Conservation (phyloP, 2,113 vertebrate species). For the human region GRCh38 chr2:161077001-161077500, state of each 20-base stretch:
- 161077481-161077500: constrained; percentile 29
- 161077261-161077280: not conserved
- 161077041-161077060: too few species aligned
- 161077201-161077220: not conserved
- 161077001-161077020: too few species aligned
- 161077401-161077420: not conserved
- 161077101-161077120: not conserved
- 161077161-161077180: not conserved
- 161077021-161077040: too few species aligned
- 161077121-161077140: not conserved
- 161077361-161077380: not conserved
- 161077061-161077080: too few species aligned
- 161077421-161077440: not conserved
- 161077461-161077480: not conserved
- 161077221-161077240: not conserved
- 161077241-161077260: not conserved
- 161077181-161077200: not conserved
- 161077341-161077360: not conserved
- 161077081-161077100: too few species aligned
- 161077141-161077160: not conserved
- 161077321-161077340: not conserved
- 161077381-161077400: not conserved
- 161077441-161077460: not conserved
- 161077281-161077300: not conserved
- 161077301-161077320: not conserved